A percentile compares a stretch with the other conserved stretches of the same genome.
These are phyloP conservation scores for Fistularia commersonii DNA, from an alignment of 2,797 vertebrate species.

Conservation along the genomic window DNA sequence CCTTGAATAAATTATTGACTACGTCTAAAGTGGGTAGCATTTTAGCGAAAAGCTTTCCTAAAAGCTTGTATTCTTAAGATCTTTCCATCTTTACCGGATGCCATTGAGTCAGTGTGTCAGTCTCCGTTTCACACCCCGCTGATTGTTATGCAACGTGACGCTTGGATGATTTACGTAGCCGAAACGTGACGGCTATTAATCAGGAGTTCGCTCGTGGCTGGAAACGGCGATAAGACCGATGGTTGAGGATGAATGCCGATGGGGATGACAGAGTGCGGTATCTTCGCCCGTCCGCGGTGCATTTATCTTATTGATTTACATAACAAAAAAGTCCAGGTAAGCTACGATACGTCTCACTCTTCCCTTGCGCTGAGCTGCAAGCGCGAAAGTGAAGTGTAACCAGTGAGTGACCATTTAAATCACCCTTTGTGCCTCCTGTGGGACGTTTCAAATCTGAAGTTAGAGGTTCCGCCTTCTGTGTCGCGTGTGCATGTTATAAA, in stretches of 20 bases:
- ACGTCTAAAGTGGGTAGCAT: too few species aligned
- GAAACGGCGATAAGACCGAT: conserved; percentile 42
- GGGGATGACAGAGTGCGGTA: conserved; percentile 23
- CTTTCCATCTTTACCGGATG: background rate
- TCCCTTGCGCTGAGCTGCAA: too few species aligned
- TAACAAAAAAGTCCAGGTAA: conserved; percentile 34
- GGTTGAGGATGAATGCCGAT: conserved; percentile 26
- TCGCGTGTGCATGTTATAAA: too few species aligned
- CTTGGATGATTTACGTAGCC: conserved; percentile 46
- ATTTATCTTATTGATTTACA: conserved; percentile 53
- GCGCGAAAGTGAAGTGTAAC: too few species aligned
- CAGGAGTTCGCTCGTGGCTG: conserved; percentile 51
- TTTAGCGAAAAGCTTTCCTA: too few species aligned
- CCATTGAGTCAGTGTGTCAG: conserved; percentile 1
- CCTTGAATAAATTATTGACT: too few species aligned
- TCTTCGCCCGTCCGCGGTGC: conserved; percentile 30
- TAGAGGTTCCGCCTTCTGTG: too few species aligned
- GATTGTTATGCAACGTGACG: conserved; percentile 40
- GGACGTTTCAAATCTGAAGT: too few species aligned
- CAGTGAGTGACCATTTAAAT: too few species aligned
- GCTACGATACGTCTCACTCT: too few species aligned
- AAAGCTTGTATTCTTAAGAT: too few species aligned
- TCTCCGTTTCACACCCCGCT: conserved; percentile 25
- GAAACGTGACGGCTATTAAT: conserved; percentile 56
- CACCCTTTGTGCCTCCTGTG: too few species aligned